phyloP scores from a whole-genome alignment of 2,797 vertebrate species.

The Clarias fuscus region DNA sequence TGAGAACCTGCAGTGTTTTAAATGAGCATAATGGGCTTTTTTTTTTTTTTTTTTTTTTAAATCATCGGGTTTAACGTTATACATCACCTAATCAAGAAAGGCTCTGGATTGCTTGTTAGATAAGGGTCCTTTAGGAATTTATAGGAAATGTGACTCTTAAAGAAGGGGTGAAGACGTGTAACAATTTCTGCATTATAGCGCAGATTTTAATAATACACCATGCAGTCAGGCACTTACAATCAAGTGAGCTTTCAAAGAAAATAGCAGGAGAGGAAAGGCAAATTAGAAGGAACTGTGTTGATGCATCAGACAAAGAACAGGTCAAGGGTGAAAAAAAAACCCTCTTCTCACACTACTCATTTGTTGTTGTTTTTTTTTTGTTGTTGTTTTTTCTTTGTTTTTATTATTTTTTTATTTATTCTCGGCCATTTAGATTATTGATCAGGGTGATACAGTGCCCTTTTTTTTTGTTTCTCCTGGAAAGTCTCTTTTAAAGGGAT shows the following conservation, averaged over 20 bases:
- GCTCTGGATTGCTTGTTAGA: background rate
- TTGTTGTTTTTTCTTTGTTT: background rate
- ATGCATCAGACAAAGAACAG: background rate
- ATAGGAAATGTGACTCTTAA: constrained; percentile 18
- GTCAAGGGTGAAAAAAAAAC: background rate
- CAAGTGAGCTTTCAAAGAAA: constrained; percentile 12
- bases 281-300: background rate
- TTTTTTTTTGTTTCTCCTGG: background rate
- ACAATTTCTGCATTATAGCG: constrained; percentile 17
- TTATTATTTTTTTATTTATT: too few species aligned
- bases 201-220: constrained; percentile 6
- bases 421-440: background rate
- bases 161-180: background rate
- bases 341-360: background rate
- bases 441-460: background rate
- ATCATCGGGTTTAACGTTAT: constrained; percentile 23
- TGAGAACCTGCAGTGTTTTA: constrained; percentile 3
- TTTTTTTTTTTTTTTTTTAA: background rate
- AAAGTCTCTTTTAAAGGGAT: background rate
- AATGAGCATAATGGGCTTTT: constrained; percentile 7
- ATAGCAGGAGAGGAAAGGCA: background rate
- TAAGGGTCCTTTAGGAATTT: constrained; percentile 29
- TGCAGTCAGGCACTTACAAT: background rate
- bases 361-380: too few species aligned
- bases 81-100: constrained; percentile 24